A percentile compares a stretch with the other conserved stretches of the same genome.
Conservation (phyloP, 2,113 vertebrate species). For the Mastomys coucha region DNA sequence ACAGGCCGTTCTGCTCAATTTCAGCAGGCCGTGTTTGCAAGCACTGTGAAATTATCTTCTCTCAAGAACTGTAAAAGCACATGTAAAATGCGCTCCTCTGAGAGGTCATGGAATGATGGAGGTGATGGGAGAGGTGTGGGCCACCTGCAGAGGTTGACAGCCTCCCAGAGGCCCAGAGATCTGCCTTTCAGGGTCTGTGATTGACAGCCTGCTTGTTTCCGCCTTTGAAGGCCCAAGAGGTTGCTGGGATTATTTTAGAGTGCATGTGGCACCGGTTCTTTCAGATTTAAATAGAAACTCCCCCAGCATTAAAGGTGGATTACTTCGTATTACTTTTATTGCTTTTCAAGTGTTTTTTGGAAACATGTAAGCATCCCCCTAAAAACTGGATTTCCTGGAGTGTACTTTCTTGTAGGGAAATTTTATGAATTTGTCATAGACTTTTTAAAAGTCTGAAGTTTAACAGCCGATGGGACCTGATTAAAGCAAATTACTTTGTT, state of each 20-base stretch:
- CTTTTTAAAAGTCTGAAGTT: conserved; percentile 57
- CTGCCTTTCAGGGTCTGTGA: conserved; percentile 36
- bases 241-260: conserved; percentile 44
- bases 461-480: conserved; percentile 37
- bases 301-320: conserved; percentile 53
- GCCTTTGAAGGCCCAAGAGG: conserved; percentile 42
- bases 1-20: neutral
- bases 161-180: neutral
- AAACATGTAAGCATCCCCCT: conserved; percentile 54
- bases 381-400: conserved; percentile 57
- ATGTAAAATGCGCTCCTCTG: neutral
- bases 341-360: conserved; percentile 59
- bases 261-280: neutral
- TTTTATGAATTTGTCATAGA: conserved; percentile 53
- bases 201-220: conserved; percentile 55
- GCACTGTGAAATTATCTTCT: neutral
- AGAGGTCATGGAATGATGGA: neutral
- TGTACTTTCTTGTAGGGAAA: conserved; percentile 31
- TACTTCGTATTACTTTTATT: conserved; percentile 68
- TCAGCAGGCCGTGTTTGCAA: neutral
- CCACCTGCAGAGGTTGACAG: conserved; percentile 35
- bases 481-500: conserved; percentile 77
- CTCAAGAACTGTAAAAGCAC: neutral
- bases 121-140: neutral
- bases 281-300: conserved; percentile 67